Base-by-base conservation (phyloP, 2,888 invertebrate species). In the Oeneis ivallda region DNA sequence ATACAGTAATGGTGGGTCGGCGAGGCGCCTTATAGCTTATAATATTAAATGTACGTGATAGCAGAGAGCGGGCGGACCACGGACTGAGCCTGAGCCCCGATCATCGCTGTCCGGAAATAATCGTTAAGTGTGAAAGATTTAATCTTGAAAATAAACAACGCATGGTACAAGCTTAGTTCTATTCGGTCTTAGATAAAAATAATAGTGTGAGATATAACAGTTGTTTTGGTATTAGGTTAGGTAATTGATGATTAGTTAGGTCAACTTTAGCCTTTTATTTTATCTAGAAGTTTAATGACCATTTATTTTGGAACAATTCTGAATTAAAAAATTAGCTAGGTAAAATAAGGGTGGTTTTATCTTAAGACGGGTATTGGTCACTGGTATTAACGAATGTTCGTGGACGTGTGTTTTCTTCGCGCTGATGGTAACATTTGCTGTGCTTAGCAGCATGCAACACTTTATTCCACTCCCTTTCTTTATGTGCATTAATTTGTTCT, bases 11-110 rank as follows among this genome's bases (percentile, higher is more conserved):
- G 81, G 87, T 83, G 84, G 89, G 80, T 80, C 85, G 84, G 82
- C 82, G 84, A 83, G 85, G 85, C 85, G 85, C 83, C 87, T 91
- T 87, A 91, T 91, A 87, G 89, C 89, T 87, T 87, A 87, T 87
- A 88, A 89, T 89, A 89, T 89, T 85, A 87, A 88, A 89, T 80
- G 86, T 86, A 87, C 90, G 88, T 87, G 89, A 87, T 86, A 79
- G 83, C 71, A 67, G 68, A 76, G 79, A 76, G 72, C 74, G 70
- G 69, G 64, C 69, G 70, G 72, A 68, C 71, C 73, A 63, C 69
- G 70, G 71, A 67, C 71, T 72, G 62, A 67, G 52, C 19, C 61
- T 61, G 49, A 7, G 52, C 17, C 59, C 70, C 67, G 72, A 68
- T 74, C 73, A 72, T 69, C 72, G 71, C 72, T 71, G 77, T 76